Evolutionary conservation across 1,140 invertebrate species (phyloP), one percentile per base, ranked within the genome.

Genomic region (Microplitis demolitor): DNA sequence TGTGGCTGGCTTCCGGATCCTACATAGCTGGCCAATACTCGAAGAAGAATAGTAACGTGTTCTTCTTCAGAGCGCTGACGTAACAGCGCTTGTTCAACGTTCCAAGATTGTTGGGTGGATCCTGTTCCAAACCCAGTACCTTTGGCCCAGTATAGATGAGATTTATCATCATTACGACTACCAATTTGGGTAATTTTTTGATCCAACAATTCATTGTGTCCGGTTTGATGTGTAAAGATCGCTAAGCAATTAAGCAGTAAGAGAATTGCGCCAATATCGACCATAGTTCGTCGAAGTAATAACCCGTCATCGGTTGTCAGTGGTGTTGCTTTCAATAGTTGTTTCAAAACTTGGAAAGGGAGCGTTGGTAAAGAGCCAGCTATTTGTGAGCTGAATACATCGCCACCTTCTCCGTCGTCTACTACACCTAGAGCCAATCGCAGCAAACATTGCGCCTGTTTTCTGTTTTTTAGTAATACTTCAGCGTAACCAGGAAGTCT

Each of bases 71-170:
- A 94, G 61, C 92, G 91, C 83, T 97, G 96, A 9, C 95, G 89
- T 62, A 95, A 83, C n/a, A 98, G 84, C 33, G 96, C 96, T 79
- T 97, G 94, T 79, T 98, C 96, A 8, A 98, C 95, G 85, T 98
- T 97, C 97, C 97, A 98, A 35, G 94, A 95, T 79, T 97, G 96
- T 69, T 95, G 93, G 2, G 96, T 98, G 1, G 95, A 97, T 1
- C 97, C 97, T 0, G 96, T 97, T 11, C 97, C 97, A 85, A 97
- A 99, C 3, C 97, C 97, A 1, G 96, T 97, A 5, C 92, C 94
- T 82, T 98, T 98, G 0, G 96, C 97, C 96, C 96, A 98, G 85
- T 97, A 98, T 73, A 95, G 88, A 80, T 97, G 95, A 1, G 92
- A 91, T 76, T 96, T 95, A 71, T 95, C 93, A 78, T 94, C 92